Evolutionary conservation across 2,113 vertebrate genomes (phyloP).

Genomic region (Pelvicachromis taeniatus): DNA sequence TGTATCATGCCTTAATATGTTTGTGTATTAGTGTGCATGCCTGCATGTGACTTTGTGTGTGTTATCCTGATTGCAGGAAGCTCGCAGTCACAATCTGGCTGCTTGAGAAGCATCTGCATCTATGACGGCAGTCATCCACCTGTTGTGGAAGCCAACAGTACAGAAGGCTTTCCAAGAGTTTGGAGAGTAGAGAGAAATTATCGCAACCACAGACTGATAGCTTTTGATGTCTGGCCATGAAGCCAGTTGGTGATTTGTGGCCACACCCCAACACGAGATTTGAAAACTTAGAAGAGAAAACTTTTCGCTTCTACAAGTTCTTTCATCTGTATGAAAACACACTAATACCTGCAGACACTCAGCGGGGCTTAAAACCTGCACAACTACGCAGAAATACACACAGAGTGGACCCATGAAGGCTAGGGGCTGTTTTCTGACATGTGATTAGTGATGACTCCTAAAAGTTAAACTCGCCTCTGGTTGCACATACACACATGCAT

Average conservation of each 20-base stretch:
- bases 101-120: constrained; percentile 38
- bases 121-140: constrained; percentile 21
- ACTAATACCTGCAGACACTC: neutral
- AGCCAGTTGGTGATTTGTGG: constrained; percentile 14
- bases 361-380: neutral
- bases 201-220: constrained; percentile 21
- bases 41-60: neutral
- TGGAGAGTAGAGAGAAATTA: neutral
- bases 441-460: constrained; percentile 34
- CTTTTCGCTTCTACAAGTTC: constrained; percentile 12
- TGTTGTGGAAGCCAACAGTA: constrained; percentile 26
- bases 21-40: neutral
- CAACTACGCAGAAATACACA: neutral
- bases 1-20: neutral
- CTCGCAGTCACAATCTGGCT: constrained; percentile 21
- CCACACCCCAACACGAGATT: constrained; percentile 4
- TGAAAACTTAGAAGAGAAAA: neutral
- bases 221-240: constrained; percentile 44
- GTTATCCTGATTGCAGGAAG: constrained; percentile 3
- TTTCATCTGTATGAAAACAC: neutral
- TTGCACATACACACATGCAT: neutral
- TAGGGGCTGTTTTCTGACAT: constrained; percentile 12
- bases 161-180: constrained; percentile 30
- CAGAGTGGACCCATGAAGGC: neutral
- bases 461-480: constrained; percentile 38